Conservation (phyloP, 2,888 invertebrate genomes). For the Homarus gammarus region DNA sequence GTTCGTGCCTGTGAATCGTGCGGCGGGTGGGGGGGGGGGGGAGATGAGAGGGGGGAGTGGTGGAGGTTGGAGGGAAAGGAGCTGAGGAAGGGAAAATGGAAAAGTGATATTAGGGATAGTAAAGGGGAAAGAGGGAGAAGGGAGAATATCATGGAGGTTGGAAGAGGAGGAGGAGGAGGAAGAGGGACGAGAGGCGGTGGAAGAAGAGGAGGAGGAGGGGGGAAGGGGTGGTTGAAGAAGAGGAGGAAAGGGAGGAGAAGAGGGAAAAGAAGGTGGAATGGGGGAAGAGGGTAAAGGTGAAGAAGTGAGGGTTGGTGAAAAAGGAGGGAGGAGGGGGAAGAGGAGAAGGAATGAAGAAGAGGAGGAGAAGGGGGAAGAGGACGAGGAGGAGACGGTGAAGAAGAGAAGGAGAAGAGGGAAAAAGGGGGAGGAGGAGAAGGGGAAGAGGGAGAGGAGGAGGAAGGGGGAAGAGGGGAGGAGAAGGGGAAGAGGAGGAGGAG, state of each 20-base stretch:
- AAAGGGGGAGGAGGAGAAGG: slow-evolving; percentile 6
- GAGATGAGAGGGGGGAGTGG: not conserved
- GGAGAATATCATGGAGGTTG: not conserved
- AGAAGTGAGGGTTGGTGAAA: no score
- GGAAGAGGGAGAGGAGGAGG: not conserved
- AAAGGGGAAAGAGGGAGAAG: slow-evolving; percentile 6
- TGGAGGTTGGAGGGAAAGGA: no score
- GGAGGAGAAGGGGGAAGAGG: not conserved
- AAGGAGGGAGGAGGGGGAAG: not conserved
- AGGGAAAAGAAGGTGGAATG: not conserved
- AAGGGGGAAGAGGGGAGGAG: not conserved
- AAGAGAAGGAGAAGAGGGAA: not conserved
- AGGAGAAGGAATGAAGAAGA: not conserved
- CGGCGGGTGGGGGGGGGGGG: no score
- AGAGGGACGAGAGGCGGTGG: slow-evolving; percentile 3
- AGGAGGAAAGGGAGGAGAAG: not conserved
- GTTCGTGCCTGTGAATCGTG: no score
- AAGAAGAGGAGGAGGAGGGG: no score
- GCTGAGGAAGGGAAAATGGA: not conserved
- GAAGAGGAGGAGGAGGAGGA: slow-evolving; percentile 15
- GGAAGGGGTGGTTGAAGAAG: not conserved
- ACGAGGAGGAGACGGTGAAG: not conserved
- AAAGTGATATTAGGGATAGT: not conserved
- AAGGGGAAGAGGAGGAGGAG: not conserved
- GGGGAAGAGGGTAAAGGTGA: no score